Conservation (phyloP, 2,888 invertebrate species). For the Drosophila longiperda region DNA sequence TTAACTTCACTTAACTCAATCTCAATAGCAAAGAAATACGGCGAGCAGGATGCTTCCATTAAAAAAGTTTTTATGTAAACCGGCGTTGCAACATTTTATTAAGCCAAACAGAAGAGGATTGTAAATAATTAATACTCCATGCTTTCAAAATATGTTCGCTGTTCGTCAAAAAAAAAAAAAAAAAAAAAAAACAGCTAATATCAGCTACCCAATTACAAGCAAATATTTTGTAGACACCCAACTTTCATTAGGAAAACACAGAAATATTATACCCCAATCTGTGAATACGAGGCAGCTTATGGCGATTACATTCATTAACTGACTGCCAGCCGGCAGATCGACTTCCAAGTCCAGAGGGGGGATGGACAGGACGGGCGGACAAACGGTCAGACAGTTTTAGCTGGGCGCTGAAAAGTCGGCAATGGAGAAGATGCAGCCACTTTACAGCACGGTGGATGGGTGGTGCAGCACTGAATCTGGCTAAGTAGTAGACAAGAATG, state of each 20-base stretch:
- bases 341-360: conserved; percentile 34
- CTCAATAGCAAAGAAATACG: background rate
- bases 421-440: conserved; percentile 48
- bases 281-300: conserved; percentile 59
- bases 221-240: conserved; percentile 58
- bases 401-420: conserved; percentile 62
- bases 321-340: conserved; percentile 45
- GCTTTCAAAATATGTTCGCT: conserved; percentile 48
- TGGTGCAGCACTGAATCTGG: conserved; percentile 36
- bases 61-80: conserved; percentile 9
- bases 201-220: conserved; percentile 60
- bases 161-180: background rate
- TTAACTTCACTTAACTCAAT: background rate
- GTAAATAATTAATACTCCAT: conserved; percentile 53
- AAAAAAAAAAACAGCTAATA: conserved; percentile 36
- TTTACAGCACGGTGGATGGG: conserved; percentile 17
- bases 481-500: conserved; percentile 72
- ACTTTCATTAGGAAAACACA: conserved; percentile 52
- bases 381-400: background rate
- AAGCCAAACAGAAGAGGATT: conserved; percentile 28
- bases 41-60: background rate
- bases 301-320: conserved; percentile 79
- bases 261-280: conserved; percentile 13
- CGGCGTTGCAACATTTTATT: conserved; percentile 21
- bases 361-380: conserved; percentile 13